A percentile compares a stretch with the other conserved stretches of the same genome.
Conservation (phyloP, 2,113 vertebrate species). For the Grammomys surdaster region DNA sequence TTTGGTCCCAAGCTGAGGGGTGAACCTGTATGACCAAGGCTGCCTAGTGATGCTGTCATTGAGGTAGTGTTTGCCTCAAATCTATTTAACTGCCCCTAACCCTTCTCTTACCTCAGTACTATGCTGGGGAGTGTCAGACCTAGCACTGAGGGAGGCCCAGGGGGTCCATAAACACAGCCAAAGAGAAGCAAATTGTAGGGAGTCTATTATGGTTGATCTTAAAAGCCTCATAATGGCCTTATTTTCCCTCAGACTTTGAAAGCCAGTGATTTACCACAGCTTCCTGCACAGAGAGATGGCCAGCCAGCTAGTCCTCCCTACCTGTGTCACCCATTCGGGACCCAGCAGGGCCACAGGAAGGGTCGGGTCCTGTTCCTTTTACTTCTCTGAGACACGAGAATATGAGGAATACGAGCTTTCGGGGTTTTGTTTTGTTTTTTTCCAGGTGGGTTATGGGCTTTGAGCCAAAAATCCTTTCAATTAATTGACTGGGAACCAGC, state of each 20-base stretch:
- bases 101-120: not conserved
- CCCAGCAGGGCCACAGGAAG: not conserved
- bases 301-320: not conserved
- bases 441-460: conserved; percentile 15
- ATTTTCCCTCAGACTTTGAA: conserved; percentile 50
- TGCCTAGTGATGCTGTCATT: not conserved
- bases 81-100: not conserved
- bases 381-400: not conserved
- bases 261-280: not conserved
- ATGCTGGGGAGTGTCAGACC: not conserved
- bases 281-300: not conserved
- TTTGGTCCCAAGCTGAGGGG: no score
- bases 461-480: conserved; percentile 60
- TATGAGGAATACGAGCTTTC: conserved; percentile 29
- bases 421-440: not conserved
- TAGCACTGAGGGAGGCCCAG: not conserved
- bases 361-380: not conserved
- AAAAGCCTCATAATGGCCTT: conserved; percentile 57
- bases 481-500: conserved; percentile 49
- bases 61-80: not conserved
- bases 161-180: conserved; percentile 43
- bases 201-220: conserved; percentile 64
- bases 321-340: not conserved
- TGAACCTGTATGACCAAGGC: not conserved
- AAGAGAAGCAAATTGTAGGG: conserved; percentile 62